Base-by-base conservation (phyloP, 2,888 invertebrate genomes). In the Torymus tubicola region DNA sequence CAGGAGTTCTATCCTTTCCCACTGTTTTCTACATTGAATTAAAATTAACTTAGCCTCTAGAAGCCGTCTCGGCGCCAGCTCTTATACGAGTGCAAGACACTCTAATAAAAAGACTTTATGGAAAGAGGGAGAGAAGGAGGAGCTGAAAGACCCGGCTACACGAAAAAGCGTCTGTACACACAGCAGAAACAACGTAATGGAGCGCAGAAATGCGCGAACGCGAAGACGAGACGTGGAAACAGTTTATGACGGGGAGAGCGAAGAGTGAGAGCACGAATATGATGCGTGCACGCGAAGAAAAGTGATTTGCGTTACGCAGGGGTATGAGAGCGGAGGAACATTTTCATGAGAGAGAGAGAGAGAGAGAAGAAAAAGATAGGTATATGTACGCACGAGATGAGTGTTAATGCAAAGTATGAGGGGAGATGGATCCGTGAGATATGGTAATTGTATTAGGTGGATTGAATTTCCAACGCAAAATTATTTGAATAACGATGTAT, bases 351-450 rank as follows among this genome's bases (percentile, higher is more conserved):
- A 77, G 57, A 18, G 24, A 24, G 3, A 24, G 24, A 24, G 14
- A 21, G 64, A 21, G 21, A 70, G 4, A 16, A 57, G 31, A 42
- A 12, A 57, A 63, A 57, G 57, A 21, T 12, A 16, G 10, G 68
- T 31, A 31, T 61, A n/a, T 55, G 5, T 67, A 24, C 2, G 55
- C 14, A 24, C 0, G n/a, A 21, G 42, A 60, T n/a, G 55, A 53
- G 61, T 57, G 11, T 61, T 68, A 73, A 78, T 78, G 68, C 61
- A 72, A 57, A 63, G 63, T 50, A 68, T 73, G 78, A 73, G 72
- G 31, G 78, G 58, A 68, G 73, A 73, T 78, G 60, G 68, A 78
- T 78, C 42, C 53, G 50, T 31, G 21, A n/a, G 2, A 61, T 78
- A 73, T 73, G 67, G 55, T 55, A 63, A 68, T 73, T 73, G 55